Percentiles rank a stretch among this genome's conserved stretches.
phyloP scores from a whole-genome alignment of 2,888 invertebrate genomes.

The Charanyca ferruginea region DNA sequence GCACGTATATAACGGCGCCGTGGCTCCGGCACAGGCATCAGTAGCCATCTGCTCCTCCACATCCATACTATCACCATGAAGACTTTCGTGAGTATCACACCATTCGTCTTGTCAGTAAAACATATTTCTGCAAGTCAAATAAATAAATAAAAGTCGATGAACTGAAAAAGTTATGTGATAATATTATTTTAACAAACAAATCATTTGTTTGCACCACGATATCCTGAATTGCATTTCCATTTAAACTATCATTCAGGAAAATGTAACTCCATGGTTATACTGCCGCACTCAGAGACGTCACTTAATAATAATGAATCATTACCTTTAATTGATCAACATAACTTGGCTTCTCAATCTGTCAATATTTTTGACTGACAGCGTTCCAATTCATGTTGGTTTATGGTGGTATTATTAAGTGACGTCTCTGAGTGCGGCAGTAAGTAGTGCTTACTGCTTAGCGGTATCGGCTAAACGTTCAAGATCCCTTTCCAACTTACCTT shows the following conservation, averaged over 20 bases:
- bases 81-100: conserved; percentile 69
- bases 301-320: too few species aligned
- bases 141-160: too few species aligned
- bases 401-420: too few species aligned
- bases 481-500: neutral
- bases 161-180: neutral
- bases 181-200: neutral
- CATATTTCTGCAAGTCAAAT: too few species aligned
- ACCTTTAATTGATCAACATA: too few species aligned
- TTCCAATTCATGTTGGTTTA: too few species aligned
- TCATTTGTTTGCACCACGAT: neutral
- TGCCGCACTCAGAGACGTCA: too few species aligned
- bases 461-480: neutral
- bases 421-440: too few species aligned
- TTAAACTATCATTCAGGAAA: neutral
- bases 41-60: conserved; percentile 31
- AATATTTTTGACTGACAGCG: too few species aligned
- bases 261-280: neutral
- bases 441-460: too few species aligned
- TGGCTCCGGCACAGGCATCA: conserved; percentile 14
- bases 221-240: neutral
- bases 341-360: too few species aligned
- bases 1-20: conserved; percentile 54
- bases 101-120: neutral
- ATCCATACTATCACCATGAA: conserved; percentile 66